These are phyloP conservation scores for Callithrix jacchus DNA, from an alignment of 2,113 vertebrate species.

Conservation along the genomic window DNA sequence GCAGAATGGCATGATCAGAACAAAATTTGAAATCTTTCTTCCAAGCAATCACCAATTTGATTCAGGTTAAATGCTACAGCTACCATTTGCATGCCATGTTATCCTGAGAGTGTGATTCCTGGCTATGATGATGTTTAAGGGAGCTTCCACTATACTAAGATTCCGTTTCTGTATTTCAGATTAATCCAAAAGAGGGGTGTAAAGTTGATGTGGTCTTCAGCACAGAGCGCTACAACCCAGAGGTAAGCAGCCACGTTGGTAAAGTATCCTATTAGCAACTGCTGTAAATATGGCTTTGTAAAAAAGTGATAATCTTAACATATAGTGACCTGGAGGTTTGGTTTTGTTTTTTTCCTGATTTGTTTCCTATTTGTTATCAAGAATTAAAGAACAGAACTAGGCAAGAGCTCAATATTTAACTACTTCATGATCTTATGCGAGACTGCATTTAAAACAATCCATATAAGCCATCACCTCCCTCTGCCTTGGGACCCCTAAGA, in stretches of 20 bases:
- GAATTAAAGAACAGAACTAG: not conserved
- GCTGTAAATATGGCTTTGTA: not conserved
- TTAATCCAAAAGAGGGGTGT: slow-evolving; percentile 64
- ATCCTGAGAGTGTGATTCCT: not conserved
- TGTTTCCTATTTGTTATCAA: not conserved
- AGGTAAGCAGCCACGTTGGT: slow-evolving; percentile 75
- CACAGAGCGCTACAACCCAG: slow-evolving; percentile 61
- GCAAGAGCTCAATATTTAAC: not conserved
- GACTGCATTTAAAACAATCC: not conserved
- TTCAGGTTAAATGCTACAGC: not conserved
- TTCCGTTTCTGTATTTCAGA: slow-evolving; percentile 76
- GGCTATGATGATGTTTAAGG: not conserved
- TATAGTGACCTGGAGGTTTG: not conserved
- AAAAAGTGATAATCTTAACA: not conserved
- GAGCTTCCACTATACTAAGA: not conserved
- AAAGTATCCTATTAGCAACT: not conserved
- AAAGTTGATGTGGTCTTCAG: slow-evolving; percentile 83
- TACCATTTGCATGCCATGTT: not conserved
- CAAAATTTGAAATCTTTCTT: not conserved
- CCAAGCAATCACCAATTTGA: not conserved
- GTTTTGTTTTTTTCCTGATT: not conserved
- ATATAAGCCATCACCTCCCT: not conserved
- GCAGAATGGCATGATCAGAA: not conserved
- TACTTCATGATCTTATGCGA: not conserved
- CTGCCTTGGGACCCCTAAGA: not conserved